Evolutionary conservation across 2,888 invertebrate species (phyloP).

Genomic region (Phortica magna): DNA sequence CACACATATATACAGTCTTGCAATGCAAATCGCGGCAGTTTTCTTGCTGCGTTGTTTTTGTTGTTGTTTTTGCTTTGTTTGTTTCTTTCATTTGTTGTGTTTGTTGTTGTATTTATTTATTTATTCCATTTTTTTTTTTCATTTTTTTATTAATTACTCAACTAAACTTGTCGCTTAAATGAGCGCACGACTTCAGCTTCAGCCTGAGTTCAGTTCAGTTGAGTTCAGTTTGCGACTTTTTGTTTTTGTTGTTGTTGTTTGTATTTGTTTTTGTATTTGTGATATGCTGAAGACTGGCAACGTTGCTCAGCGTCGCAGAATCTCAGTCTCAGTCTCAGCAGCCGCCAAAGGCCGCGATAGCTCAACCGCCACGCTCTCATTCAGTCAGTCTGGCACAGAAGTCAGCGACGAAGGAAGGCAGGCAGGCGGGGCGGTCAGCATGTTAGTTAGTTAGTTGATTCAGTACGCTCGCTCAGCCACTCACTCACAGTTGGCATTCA

Average conservation of each 20-base stretch:
- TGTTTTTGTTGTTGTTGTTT: background rate
- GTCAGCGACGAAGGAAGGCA: background rate
- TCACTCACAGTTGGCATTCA: background rate
- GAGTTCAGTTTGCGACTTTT: slow-evolving; percentile 4
- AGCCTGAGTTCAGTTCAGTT: slow-evolving; percentile 19
- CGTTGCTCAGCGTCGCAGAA: background rate
- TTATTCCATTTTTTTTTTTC: no score
- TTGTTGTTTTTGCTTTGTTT: background rate
- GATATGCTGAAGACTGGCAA: background rate
- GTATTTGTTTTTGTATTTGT: background rate
- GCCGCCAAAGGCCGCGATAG: background rate
- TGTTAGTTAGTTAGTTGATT: background rate
- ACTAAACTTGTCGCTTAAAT: slow-evolving; percentile 68
- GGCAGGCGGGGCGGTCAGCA: background rate
- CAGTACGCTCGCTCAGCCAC: background rate
- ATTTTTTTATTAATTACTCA: slow-evolving; percentile 62
- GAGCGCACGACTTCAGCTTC: background rate
- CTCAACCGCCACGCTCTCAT: slow-evolving; percentile 8
- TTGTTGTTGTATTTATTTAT: slow-evolving; percentile 21
- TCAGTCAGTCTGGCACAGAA: background rate
- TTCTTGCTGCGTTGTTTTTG: background rate
- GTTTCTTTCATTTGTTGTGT: background rate
- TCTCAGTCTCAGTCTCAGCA: background rate
- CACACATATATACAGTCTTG: background rate
- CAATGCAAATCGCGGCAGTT: slow-evolving; percentile 54